Conservation (phyloP, 2,113 vertebrate genomes). For the Hyla sarda region DNA sequence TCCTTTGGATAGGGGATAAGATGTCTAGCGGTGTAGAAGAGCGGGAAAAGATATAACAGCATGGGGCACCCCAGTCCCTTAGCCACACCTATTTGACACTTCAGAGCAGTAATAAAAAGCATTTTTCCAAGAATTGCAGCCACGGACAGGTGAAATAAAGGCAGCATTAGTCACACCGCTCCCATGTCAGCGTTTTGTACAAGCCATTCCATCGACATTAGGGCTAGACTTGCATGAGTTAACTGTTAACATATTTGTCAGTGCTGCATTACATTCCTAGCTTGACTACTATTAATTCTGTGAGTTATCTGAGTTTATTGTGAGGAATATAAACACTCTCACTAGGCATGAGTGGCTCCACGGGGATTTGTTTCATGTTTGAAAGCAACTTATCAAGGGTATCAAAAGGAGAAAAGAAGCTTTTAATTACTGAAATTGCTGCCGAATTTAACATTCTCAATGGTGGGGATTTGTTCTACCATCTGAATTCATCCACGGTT, state of each 20-base stretch:
- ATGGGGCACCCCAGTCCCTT: too few species aligned
- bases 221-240: not conserved
- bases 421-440: slow-evolving; percentile 57
- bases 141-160: too few species aligned
- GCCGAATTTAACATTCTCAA: slow-evolving; percentile 40
- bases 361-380: slow-evolving; percentile 51
- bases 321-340: slow-evolving; percentile 54
- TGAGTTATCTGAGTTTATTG: slow-evolving; percentile 47
- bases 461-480: not conserved
- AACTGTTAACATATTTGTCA: not conserved
- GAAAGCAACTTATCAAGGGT: slow-evolving; percentile 55
- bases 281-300: slow-evolving; percentile 38
- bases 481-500: not conserved
- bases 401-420: slow-evolving; percentile 47
- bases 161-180: too few species aligned
- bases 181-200: too few species aligned
- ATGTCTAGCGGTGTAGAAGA: too few species aligned
- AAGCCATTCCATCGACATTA: not conserved
- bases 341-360: slow-evolving; percentile 42
- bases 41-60: too few species aligned
- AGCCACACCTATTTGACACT: too few species aligned
- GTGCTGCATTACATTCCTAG: slow-evolving; percentile 1
- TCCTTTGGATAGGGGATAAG: too few species aligned
- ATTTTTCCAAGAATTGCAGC: not conserved
- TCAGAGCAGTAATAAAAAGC: too few species aligned